These are phyloP conservation scores for Busseola fusca DNA, from an alignment of 2,888 invertebrate genomes.

Conservation along the genomic window DNA sequence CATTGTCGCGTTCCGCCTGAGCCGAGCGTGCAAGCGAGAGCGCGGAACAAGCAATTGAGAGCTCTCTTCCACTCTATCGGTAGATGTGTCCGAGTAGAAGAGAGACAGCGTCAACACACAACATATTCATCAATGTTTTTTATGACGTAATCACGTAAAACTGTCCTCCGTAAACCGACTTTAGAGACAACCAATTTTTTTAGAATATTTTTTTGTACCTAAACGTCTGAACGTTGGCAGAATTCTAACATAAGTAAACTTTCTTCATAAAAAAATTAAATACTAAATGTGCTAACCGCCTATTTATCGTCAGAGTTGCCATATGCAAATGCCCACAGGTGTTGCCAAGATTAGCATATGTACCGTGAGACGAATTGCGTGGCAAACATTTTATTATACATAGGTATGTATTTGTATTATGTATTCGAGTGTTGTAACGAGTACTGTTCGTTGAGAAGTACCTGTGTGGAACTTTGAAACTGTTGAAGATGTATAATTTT, in stretches of 20 bases:
- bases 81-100: no score
- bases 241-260: neutral
- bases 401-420: conserved; percentile 40
- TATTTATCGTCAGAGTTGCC: conserved; percentile 43
- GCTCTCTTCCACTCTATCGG: no score
- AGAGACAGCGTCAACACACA: no score
- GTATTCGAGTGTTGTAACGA: conserved; percentile 45
- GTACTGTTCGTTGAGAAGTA: conserved; percentile 25
- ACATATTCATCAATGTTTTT: no score
- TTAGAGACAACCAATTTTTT: no score
- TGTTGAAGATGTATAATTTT: neutral
- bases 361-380: conserved; percentile 54
- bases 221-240: neutral
- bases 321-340: conserved; percentile 67
- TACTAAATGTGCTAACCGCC: conserved; percentile 17
- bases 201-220: no score
- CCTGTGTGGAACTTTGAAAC: conserved; percentile 8
- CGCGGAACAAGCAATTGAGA: no score
- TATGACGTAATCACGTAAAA: no score
- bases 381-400: conserved; percentile 46
- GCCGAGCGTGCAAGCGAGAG: no score
- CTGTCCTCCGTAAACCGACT: no score
- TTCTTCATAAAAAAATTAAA: conserved; percentile 14
- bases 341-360: conserved; percentile 67
- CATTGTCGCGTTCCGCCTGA: no score